Percentiles rank a stretch among this genome's conserved stretches.
Conservation (phyloP, 1,140 invertebrate species). For the Leptinotarsa defecta region DNA sequence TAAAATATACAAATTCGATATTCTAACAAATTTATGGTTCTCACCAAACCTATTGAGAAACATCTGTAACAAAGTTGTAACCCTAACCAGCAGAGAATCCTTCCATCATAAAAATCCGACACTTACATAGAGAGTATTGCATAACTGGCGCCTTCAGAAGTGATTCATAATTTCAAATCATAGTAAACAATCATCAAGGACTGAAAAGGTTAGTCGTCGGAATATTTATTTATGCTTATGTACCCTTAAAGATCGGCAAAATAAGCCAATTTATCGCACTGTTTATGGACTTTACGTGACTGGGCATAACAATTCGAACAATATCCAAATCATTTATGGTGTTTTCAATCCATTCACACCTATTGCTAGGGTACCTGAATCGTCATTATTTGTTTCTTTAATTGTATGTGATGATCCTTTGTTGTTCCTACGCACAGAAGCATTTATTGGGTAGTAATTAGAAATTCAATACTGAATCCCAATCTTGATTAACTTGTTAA, state of each 20-base stretch:
- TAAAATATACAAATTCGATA: no score
- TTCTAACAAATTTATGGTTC: no score
- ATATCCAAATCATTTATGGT: background rate
- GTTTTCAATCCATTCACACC: conserved; percentile 12
- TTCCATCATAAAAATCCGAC: conserved; percentile 2
- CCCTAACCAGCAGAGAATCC: background rate
- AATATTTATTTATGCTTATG: background rate
- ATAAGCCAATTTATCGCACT: background rate
- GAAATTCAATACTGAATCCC: no score
- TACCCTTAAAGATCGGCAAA: background rate
- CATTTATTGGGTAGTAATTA: no score
- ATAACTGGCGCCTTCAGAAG: background rate
- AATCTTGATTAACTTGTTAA: no score
- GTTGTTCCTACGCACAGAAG: no score
- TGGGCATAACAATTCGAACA: background rate
- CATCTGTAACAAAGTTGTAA: no score
- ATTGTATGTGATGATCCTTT: no score
- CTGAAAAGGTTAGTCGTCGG: background rate
- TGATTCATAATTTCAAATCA: background rate
- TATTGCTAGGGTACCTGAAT: background rate
- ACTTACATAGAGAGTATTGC: background rate
- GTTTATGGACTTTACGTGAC: conserved; percentile 14
- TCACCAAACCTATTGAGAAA: no score
- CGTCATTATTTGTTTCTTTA: background rate
- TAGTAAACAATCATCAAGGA: background rate